Evolutionary conservation across 64 coral and sea anemone genomes (phyloP), one percentile per base, ranked within the genome.

Genomic region (Astreopora myriophthalma): DNA sequence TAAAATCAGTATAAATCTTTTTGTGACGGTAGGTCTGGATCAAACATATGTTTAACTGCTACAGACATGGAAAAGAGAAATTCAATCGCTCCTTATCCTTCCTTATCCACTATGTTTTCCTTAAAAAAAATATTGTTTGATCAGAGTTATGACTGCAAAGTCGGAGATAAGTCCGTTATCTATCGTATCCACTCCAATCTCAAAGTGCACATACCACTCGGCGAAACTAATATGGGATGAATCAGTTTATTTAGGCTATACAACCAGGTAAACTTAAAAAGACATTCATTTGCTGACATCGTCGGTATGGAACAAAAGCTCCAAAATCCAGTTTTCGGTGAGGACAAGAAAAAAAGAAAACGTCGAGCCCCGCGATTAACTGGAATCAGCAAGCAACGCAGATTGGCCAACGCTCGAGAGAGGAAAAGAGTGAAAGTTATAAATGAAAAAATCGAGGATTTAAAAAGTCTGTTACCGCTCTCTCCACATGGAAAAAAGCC

Each of bases 361-460:
- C 77, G 95, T 3, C 77, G 95, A 16, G 95, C 86, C 13, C 95
- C 91, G 9, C 95, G 95, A 9, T 73, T 96, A 22, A 96, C 95
- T 1, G 95, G 95, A 48, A 86, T 96, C 10, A 96, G 95, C 52
- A 96, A 92, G 46, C 95, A 96, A 61, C 69, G 95, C 24, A 87
- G 91, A 36, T 79, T 96, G 11, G 95, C 95, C 2, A 96, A 96
- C 71, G 95, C 95, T 12, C 79, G 95, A n/a, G 95, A 96, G 70
- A 57, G 95, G 20, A 93, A 84, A 13, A 79, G 95, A 8, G 95
- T 96, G 16, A 91, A 96, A 40, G 76, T 73, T 35, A 70, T 96
- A 22, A 96, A 96, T 26, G 91, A 87, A 22, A 84, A 96, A 57
- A 96, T 96, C 29, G 95, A 96, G 79, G 73, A 62, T 42, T 87